Evolutionary conservation across 2,797 vertebrate species (phyloP).

Genomic region (Pseudotriccus pelzelni): DNA sequence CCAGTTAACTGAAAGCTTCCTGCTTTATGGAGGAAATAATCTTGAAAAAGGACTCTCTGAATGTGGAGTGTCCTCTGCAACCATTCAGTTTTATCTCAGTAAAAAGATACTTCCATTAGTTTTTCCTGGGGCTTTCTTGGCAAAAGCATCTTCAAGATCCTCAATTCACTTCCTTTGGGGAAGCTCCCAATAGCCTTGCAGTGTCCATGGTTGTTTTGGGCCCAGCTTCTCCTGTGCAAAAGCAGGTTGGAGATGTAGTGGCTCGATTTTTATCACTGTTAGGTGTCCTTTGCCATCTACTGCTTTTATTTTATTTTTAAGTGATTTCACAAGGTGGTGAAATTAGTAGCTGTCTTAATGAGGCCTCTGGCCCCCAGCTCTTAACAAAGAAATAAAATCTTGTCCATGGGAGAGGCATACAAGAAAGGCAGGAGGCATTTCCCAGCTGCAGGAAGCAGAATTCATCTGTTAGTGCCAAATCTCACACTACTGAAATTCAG

Average conservation of each 20-base stretch:
- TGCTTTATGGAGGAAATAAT: neutral
- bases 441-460: neutral
- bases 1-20: neutral
- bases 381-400: neutral
- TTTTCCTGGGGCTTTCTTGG: neutral
- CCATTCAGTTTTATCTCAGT: neutral
- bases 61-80: neutral
- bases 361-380: neutral
- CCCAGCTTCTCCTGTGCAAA: neutral
- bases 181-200: neutral
- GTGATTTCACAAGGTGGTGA: neutral
- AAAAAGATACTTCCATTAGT: neutral
- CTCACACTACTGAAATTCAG: neutral
- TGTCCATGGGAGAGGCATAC: neutral
- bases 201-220: neutral
- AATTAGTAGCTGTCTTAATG: neutral
- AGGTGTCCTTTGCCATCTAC: neutral
- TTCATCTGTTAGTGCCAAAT: neutral
- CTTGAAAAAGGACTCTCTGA: neutral
- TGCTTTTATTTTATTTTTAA: neutral
- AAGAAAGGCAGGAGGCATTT: neutral
- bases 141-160: neutral
- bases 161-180: fast-evolving
- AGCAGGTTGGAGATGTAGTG: neutral
- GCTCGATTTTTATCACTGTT: neutral